Base-by-base conservation (phyloP, 1,140 invertebrate genomes). In the Doryteuthis pealeii region DNA sequence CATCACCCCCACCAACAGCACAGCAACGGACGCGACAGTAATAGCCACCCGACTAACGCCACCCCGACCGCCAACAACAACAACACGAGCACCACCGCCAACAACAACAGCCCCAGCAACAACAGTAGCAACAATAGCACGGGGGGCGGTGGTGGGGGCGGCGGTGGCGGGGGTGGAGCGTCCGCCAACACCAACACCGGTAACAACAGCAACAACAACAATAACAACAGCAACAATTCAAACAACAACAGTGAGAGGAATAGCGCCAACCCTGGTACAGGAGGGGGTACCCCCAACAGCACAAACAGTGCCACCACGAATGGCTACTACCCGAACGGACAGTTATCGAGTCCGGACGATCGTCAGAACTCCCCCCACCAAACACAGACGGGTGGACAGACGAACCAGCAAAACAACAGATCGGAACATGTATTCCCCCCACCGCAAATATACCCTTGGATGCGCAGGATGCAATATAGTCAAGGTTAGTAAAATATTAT, bases 401-500 rank as follows among this genome's bases (percentile, higher is more conserved):
- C 79, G 67, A 67, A 74, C 22, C 77, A 75, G 71, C 74, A 75
- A 54, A 74, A 75, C 58, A 71, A 71, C 31, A 70, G 65, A 70
- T 71, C 73, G 35, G 79, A 76, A 31, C 77, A 81, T 75, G 72
- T 68, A 49, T 84, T 79, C 70, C 74, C 80, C 26, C 75, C 80
- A 18, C 83, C 83, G 4, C 84, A 85, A 31, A 86, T 86, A 65
- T 86, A 86, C 73, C 84, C 84, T 12, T 86, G 84, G 84, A 86
- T 86, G 83, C 77, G 84, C 30, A 68, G 84, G 72, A 86, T 86
- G 84, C 84, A 86, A 74, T 86, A 86, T 76, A 81, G 83, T 69
- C 81, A 82, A 80, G 84, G 84, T 86, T 74, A 76, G 84, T 75
- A 2, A 4, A n/a, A 68, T 72, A n/a, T n/a, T 31, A 28, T 31